These are phyloP conservation scores for Agrypnia vestita DNA, from an alignment of 1,140 invertebrate species.

Conservation along the genomic window DNA sequence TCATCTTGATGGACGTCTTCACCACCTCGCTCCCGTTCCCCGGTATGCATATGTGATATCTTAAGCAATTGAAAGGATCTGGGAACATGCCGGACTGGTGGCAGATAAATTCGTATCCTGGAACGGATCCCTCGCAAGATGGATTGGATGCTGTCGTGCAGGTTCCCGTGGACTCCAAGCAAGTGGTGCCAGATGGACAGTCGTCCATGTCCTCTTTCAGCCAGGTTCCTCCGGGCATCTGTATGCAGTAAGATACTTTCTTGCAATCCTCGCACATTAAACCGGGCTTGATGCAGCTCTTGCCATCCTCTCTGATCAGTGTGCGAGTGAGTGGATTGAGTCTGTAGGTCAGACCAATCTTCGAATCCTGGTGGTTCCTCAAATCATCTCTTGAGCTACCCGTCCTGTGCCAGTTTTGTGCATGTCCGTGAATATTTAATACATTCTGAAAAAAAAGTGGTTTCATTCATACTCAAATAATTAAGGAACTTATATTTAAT, in stretches of 20 bases:
- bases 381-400: too few species aligned
- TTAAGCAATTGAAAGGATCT: slow-evolving; percentile 66
- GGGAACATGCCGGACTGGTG: slow-evolving; percentile 64
- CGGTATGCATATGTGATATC: slow-evolving; percentile 67
- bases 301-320: neutral
- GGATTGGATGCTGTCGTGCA: slow-evolving; percentile 41
- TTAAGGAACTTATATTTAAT: too few species aligned
- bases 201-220: neutral
- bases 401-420: too few species aligned
- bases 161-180: neutral
- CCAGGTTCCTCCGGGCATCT: slow-evolving; percentile 1
- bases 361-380: too few species aligned
- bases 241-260: slow-evolving; percentile 23
- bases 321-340: too few species aligned
- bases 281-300: slow-evolving; percentile 39
- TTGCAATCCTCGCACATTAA: slow-evolving; percentile 45
- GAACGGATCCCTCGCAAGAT: slow-evolving; percentile 15
- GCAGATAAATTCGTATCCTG: slow-evolving; percentile 42
- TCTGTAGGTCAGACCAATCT: too few species aligned
- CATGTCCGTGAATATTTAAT: too few species aligned
- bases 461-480: too few species aligned
- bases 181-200: slow-evolving; percentile 32
- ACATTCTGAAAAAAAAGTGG: too few species aligned
- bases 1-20: slow-evolving; percentile 5
- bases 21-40: neutral